Evolutionary conservation across 2,797 vertebrate genomes (phyloP).

Genomic region (Neomorphus geoffroyi): DNA sequence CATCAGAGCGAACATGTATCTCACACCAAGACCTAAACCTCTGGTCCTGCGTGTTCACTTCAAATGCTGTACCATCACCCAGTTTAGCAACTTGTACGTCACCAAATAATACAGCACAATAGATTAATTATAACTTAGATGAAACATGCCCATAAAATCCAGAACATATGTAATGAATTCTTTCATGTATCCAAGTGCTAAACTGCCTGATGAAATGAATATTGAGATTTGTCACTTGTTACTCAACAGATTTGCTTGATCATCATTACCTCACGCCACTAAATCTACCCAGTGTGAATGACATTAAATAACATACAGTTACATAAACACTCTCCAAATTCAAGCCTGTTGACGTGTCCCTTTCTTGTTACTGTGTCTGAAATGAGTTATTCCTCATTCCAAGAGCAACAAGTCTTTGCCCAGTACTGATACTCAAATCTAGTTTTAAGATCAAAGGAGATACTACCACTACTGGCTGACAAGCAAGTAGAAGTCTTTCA

Average conservation of each 20-base stretch:
- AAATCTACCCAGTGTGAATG: neutral
- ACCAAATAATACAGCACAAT: neutral
- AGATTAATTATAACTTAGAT: neutral
- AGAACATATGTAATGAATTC: neutral
- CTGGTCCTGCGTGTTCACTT: neutral
- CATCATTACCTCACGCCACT: neutral
- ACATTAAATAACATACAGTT: neutral
- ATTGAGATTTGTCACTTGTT: neutral
- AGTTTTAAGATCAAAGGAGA: neutral
- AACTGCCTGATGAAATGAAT: neutral
- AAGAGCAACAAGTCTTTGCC: neutral
- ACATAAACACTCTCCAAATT: neutral
- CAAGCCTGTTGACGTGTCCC: fast-evolving
- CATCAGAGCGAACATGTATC: neutral
- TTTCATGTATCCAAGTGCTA: neutral
- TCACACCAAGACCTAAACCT: neutral
- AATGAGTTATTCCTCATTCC: neutral
- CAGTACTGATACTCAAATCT: neutral
- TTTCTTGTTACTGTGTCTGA: neutral
- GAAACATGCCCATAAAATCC: neutral
- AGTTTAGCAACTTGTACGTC: neutral
- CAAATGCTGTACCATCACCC: neutral
- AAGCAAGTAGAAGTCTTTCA: neutral
- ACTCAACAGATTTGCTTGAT: neutral
- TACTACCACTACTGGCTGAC: neutral